phyloP scores from a whole-genome alignment of 2,888 invertebrate species.

The Monochamus alternatus region DNA sequence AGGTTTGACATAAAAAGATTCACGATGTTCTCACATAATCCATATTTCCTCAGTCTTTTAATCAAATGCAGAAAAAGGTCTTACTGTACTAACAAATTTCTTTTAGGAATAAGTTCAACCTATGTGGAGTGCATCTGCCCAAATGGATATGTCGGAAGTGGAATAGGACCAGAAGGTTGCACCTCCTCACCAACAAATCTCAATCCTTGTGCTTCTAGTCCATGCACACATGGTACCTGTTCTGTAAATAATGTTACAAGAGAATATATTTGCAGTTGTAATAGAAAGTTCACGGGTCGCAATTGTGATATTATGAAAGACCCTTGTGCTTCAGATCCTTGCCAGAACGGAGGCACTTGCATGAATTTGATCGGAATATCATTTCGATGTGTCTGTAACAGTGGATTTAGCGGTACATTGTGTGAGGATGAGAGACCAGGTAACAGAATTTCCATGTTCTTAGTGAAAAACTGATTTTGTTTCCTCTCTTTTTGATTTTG shows the following conservation, averaged over 20 bases:
- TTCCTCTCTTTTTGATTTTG: too few relatives aligned
- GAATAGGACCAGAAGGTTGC: conserved; percentile 87
- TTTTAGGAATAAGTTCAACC: conserved; percentile 71
- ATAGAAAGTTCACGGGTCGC: conserved; percentile 61
- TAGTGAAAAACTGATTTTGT: too few relatives aligned
- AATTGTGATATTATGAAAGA: conserved; percentile 76
- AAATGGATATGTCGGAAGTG: conserved; percentile 83
- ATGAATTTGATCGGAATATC: conserved; percentile 53
- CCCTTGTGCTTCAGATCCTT: conserved; percentile 83
- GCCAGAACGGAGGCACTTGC: conserved; percentile 88
- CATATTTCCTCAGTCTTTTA: too few relatives aligned
- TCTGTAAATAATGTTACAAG: conserved; percentile 43
- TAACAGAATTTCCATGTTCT: conserved; percentile 49
- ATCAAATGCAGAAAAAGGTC: too few relatives aligned
- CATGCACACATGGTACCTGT: conserved; percentile 58
- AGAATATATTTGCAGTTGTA: conserved; percentile 56
- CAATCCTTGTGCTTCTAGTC: conserved; percentile 58
- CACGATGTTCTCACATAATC: too few relatives aligned
- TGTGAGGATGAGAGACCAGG: conserved; percentile 76
- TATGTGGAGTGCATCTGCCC: conserved; percentile 86
- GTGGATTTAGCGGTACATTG: conserved; percentile 77
- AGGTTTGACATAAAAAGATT: too few relatives aligned
- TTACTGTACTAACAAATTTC: conserved; percentile 1
- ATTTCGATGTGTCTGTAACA: conserved; percentile 78
- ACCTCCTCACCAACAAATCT: conserved; percentile 40